Evolutionary conservation across 2,113 vertebrate genomes (phyloP), one percentile per base, ranked within the genome.

Genomic region (Phylloscopus trochiloides): DNA sequence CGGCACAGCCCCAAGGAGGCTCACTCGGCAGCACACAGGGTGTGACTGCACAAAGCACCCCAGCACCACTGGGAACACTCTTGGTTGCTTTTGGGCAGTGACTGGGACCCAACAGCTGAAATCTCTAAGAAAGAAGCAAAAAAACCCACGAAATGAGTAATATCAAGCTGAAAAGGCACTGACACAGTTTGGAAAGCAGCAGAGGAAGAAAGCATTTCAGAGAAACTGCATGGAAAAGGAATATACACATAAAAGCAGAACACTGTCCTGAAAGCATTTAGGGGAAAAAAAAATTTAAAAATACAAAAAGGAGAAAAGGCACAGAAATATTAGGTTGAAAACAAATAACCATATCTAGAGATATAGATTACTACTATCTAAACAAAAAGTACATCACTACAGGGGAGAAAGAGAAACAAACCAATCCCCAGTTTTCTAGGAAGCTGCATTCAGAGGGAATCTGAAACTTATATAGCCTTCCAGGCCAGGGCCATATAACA

Each of bases 21-120:
- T 91, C 8, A 0, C 9, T 25, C 0, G 0, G 32, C 7, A 29
- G 45, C n/a, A 67, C 6, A 8, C 0, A 0, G 34, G 22, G 12
- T 3, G 45, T 47, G 70, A 21, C 28, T 28, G 55, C 7, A 1
- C 32, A 55, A 61, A 36, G 25, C 22, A 42, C 9, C 18, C 15
- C 9, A 10, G 38, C 4, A 9, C 17, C 7, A 0, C 26, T 0
- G 0, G 34, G 26, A 74, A 28, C n/a, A 50, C 20, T 68, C 47
- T 55, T 3, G 0, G 4, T 5, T 51, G 18, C 6, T 78, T 94
- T 51, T 71, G 36, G n/a, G 14, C 25, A 40, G 34, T 40, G 77
- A 11, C 36, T 71, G 50, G 54, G 40, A 88, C 10, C 15, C 54
- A 79, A 50, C 2, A 5, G 34, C 14, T 82, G 19, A 75, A 74